Percentiles rank a stretch among this genome's conserved stretches.
These are phyloP conservation scores for Chiloscyllium punctatum DNA, from an alignment of 2,797 vertebrate genomes.

Conservation along the genomic window DNA sequence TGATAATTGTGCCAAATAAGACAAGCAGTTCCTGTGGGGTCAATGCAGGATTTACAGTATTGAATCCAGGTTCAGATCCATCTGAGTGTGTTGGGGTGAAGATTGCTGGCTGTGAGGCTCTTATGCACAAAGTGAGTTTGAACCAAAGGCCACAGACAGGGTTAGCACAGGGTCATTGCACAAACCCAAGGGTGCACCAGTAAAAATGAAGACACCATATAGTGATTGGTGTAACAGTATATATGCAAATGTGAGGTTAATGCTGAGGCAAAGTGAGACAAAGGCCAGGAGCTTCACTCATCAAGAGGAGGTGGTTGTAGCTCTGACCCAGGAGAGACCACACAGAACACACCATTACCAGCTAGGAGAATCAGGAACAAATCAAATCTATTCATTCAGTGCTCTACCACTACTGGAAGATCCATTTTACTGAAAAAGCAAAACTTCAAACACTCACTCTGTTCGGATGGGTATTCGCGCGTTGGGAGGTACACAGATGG, in stretches of 20 bases:
- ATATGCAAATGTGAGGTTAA: neutral
- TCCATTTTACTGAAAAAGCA: neutral
- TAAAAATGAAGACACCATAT: neutral
- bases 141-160: neutral
- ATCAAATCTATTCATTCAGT: neutral
- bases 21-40: neutral
- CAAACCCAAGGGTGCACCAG: neutral
- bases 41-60: neutral
- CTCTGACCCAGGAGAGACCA: neutral
- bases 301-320: neutral
- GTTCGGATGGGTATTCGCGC: constrained; percentile 84
- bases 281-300: neutral
- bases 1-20: neutral
- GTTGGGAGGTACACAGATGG: constrained; percentile 90
- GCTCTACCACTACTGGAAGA: neutral
- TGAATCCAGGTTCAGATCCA: neutral
- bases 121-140: neutral
- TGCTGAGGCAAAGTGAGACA: neutral
- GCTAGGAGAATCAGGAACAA: neutral
- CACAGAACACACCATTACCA: neutral
- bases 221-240: too few relatives aligned
- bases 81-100: neutral
- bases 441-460: constrained; percentile 66
- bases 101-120: neutral
- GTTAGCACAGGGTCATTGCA: too few relatives aligned